Percentiles rank a stretch among this genome's conserved stretches.
These are phyloP conservation scores for Macaria notata DNA, from an alignment of 2,888 invertebrate species.

Conservation along the genomic window DNA sequence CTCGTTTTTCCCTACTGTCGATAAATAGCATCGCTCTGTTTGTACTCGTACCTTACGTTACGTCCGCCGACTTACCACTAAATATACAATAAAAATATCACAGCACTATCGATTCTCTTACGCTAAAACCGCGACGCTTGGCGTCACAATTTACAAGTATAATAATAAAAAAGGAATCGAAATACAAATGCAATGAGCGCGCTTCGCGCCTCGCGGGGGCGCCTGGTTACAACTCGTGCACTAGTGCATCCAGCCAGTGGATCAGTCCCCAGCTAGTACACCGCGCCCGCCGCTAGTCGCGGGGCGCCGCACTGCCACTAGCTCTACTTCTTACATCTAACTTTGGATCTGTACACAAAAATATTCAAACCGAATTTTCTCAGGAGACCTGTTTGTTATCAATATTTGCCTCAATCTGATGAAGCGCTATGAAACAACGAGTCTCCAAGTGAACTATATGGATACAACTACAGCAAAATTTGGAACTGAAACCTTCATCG, in stretches of 20 bases:
- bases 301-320: no score
- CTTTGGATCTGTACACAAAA: slow-evolving; percentile 31
- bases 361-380: slow-evolving; percentile 9
- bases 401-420: no score
- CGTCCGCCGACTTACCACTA: slow-evolving; percentile 69
- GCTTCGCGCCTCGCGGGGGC: slow-evolving; percentile 33
- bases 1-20: slow-evolving; percentile 16
- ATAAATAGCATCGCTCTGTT: slow-evolving; percentile 70
- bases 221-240: no score
- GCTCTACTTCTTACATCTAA: no score
- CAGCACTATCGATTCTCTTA: slow-evolving; percentile 82
- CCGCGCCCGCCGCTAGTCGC: no score
- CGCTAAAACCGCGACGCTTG: slow-evolving; percentile 71
- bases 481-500: neutral
- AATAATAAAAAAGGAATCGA: slow-evolving; percentile 69
- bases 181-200: slow-evolving; percentile 64
- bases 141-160: slow-evolving; percentile 59
- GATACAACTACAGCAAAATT: no score
- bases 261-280: no score
- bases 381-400: neutral
- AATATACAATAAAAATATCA: slow-evolving; percentile 81
- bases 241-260: no score
- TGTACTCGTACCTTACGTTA: slow-evolving; percentile 70
- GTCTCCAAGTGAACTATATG: no score
- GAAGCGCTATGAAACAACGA: no score